Evolutionary conservation across 2,888 invertebrate genomes (phyloP).

Genomic region (Zaprionus bogoriensis): DNA sequence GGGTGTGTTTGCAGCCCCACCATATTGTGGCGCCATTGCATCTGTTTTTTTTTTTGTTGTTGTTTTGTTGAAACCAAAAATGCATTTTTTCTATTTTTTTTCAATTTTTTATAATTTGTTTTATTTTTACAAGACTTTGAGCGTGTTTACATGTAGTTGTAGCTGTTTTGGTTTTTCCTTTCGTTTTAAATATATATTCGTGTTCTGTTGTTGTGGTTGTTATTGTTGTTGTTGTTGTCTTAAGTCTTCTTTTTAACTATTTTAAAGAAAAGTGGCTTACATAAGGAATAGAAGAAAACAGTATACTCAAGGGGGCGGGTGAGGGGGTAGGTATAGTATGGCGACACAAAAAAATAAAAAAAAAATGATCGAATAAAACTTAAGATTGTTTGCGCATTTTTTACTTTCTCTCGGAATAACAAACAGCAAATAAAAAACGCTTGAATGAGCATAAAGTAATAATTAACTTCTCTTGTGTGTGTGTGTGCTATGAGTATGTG

Average conservation of each 20-base stretch:
- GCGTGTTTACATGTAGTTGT: conserved; percentile 50
- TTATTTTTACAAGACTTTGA: conserved; percentile 57
- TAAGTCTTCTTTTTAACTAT: conserved; percentile 16
- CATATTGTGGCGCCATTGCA: not conserved
- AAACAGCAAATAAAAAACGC: conserved; percentile 30
- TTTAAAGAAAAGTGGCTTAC: conserved; percentile 26
- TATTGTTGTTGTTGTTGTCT: conserved; percentile 13
- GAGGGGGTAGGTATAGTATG: not conserved
- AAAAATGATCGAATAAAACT: conserved; percentile 13
- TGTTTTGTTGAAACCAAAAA: conserved; percentile 60
- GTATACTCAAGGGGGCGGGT: not conserved
- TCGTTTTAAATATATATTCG: conserved; percentile 6
- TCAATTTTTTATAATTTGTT: conserved; percentile 24
- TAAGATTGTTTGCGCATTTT: conserved; percentile 50
- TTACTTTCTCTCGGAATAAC: conserved; percentile 13
- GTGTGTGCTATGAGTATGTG: not conserved
- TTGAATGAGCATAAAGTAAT: conserved; percentile 17
- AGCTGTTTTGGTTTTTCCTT: conserved; percentile 28
- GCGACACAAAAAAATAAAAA: conserved; percentile 18
- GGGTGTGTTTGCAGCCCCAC: no score
- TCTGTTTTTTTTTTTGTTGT: conserved; percentile 2
- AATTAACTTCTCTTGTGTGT: not conserved
- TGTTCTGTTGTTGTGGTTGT: not conserved
- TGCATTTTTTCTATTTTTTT: conserved; percentile 21
- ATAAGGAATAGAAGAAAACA: conserved; percentile 23